Conservation (phyloP, 2,113 vertebrate genomes). For the Tyto alba region DNA sequence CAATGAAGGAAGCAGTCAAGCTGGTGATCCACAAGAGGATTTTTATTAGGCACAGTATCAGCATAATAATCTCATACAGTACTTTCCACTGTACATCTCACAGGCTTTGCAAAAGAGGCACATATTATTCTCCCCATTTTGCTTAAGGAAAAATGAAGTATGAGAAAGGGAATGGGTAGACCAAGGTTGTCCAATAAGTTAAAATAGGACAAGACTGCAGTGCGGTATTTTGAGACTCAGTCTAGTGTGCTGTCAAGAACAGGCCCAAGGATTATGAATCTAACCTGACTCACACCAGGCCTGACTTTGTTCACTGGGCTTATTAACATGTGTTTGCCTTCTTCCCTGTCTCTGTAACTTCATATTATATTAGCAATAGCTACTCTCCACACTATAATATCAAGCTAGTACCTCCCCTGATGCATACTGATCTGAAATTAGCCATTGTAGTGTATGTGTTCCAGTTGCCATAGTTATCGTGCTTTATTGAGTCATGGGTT, state of each 20-base stretch:
- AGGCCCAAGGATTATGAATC: neutral
- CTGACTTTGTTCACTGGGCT: neutral
- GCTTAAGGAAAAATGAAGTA: neutral
- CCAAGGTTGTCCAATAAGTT: neutral
- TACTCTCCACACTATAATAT: neutral
- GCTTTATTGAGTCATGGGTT: slow-evolving; percentile 47
- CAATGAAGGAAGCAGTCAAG: neutral
- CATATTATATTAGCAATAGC: neutral
- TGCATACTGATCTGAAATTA: slow-evolving; percentile 4
- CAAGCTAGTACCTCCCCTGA: neutral
- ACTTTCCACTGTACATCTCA: neutral
- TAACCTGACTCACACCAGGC: neutral
- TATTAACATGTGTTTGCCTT: neutral
- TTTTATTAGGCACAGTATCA: neutral
- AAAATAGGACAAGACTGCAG: neutral
- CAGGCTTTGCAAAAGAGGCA: neutral
- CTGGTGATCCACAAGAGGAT: neutral
- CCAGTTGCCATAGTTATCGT: slow-evolving; percentile 16
- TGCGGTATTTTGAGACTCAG: neutral
- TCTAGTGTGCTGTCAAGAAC: neutral
- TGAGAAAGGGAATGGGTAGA: neutral
- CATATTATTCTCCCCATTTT: neutral
- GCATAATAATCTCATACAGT: neutral
- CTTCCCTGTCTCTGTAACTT: neutral
- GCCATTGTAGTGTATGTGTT: neutral